Evolutionary conservation across 2,797 vertebrate species (phyloP).

Genomic region (Hippopotamyrus pictus): DNA sequence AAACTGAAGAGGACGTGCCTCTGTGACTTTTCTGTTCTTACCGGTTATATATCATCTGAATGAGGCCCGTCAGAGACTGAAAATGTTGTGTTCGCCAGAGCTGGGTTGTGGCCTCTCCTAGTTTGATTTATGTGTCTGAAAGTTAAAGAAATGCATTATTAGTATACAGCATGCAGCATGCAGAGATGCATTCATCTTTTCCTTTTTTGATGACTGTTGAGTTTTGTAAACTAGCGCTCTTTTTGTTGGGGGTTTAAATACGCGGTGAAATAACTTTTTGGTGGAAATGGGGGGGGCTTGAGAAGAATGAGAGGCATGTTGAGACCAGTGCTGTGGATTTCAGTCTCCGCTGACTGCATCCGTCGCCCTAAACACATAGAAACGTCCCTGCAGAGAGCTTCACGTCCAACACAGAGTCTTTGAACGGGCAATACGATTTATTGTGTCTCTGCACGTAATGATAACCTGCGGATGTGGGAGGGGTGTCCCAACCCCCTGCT

Average conservation of each 20-base stretch:
- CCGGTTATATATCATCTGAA: neutral
- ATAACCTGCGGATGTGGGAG: constrained; percentile 26
- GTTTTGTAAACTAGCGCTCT: constrained; percentile 23
- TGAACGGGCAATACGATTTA: constrained; percentile 13
- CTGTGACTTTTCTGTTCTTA: neutral
- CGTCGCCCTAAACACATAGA: neutral
- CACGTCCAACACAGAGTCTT: constrained; percentile 22
- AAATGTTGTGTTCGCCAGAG: neutral
- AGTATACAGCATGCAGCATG: constrained; percentile 25
- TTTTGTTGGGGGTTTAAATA: constrained; percentile 5
- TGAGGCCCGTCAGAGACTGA: neutral
- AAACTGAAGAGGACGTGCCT: neutral
- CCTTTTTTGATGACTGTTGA: constrained; percentile 27
- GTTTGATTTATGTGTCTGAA: constrained; percentile 38
- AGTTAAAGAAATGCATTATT: constrained; percentile 23
- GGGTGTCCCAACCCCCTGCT: neutral
- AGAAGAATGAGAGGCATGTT: neutral
- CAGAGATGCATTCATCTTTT: constrained; percentile 29
- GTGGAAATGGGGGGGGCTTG: neutral
- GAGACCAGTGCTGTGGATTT: neutral
- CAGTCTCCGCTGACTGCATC: neutral
- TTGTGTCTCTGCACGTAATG: constrained; percentile 15
- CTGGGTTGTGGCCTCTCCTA: constrained; percentile 25
- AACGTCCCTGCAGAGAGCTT: neutral
- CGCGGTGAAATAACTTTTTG: neutral